Evolutionary conservation across 2,113 vertebrate genomes (phyloP).

Genomic region (Artemisiospiza belli): DNA sequence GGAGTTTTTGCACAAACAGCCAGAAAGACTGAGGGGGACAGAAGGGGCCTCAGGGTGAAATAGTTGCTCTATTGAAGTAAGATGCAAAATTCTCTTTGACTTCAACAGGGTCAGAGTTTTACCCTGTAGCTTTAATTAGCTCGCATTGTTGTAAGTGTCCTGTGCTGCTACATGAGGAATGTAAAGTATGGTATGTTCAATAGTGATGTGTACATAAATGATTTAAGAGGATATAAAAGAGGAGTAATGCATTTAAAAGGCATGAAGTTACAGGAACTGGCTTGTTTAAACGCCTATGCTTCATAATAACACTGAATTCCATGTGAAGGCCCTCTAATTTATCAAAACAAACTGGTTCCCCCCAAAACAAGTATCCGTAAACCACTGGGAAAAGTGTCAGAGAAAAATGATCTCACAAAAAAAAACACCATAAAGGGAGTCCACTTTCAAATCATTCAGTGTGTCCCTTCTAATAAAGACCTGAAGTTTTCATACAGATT

Average conservation of each 20-base stretch:
- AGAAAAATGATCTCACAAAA: neutral
- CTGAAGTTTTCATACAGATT: neutral
- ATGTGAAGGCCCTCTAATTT: neutral
- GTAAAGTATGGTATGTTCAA: neutral
- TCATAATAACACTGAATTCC: neutral
- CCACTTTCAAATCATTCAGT: neutral
- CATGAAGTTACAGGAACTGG: neutral
- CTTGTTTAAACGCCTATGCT: neutral
- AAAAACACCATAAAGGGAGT: neutral
- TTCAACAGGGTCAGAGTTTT: neutral
- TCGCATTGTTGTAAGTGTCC: neutral
- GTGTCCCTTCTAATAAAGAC: neutral
- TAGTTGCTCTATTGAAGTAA: slow-evolving; percentile 16
- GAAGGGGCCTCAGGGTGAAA: slow-evolving; percentile 6
- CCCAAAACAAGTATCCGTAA: neutral
- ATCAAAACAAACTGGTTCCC: neutral
- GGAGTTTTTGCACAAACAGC: neutral
- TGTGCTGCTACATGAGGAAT: neutral
- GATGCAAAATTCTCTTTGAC: slow-evolving; percentile 27
- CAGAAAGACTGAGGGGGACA: neutral
- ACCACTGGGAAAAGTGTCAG: neutral
- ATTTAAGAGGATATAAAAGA: slow-evolving; percentile 40
- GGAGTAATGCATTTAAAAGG: neutral
- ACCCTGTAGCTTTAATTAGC: slow-evolving; percentile 54
- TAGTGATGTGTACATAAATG: neutral